These are phyloP conservation scores for Anhinga anhinga DNA, from an alignment of 2,113 vertebrate genomes.

Conservation along the genomic window DNA sequence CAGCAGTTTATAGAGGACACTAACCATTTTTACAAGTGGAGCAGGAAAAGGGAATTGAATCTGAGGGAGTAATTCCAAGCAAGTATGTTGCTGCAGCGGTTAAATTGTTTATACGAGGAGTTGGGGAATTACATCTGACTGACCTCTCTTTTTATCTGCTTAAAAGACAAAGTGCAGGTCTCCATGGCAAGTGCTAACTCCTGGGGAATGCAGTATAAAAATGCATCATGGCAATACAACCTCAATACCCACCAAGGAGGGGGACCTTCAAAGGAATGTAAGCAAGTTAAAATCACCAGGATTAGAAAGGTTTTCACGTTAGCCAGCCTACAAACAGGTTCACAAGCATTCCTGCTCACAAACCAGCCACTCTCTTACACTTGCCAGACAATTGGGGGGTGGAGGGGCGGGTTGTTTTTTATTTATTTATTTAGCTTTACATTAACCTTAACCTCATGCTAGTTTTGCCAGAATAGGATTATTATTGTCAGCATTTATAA, in stretches of 20 bases:
- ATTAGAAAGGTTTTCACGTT: constrained; percentile 39
- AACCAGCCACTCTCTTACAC: not conserved
- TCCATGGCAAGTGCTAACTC: constrained; percentile 68
- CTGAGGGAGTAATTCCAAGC: constrained; percentile 83
- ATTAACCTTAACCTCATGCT: constrained; percentile 9
- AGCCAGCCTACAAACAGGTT: not conserved
- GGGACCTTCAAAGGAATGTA: constrained; percentile 64
- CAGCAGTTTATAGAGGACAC: constrained; percentile 81
- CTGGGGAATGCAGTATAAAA: constrained; percentile 67
- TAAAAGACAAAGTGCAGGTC: constrained; percentile 82
- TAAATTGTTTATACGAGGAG: constrained; percentile 83
- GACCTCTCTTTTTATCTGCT: constrained; percentile 84
- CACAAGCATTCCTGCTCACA: constrained; percentile 10
- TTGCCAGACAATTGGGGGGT: not conserved
- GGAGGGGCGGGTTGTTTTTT: not conserved
- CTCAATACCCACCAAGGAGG: constrained; percentile 32
- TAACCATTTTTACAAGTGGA: constrained; percentile 85
- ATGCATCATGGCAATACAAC: constrained; percentile 53
- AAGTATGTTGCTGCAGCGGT: constrained; percentile 78
- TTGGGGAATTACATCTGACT: constrained; percentile 82
- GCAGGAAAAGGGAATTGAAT: constrained; percentile 85
- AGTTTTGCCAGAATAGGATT: not conserved
- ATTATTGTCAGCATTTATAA: not conserved
- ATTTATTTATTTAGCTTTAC: constrained; percentile 12
- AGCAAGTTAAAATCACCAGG: constrained; percentile 48